Evolutionary conservation across 2,113 vertebrate genomes (phyloP), one percentile per base, ranked within the genome.

Genomic region (Pelobates fuscus): DNA sequence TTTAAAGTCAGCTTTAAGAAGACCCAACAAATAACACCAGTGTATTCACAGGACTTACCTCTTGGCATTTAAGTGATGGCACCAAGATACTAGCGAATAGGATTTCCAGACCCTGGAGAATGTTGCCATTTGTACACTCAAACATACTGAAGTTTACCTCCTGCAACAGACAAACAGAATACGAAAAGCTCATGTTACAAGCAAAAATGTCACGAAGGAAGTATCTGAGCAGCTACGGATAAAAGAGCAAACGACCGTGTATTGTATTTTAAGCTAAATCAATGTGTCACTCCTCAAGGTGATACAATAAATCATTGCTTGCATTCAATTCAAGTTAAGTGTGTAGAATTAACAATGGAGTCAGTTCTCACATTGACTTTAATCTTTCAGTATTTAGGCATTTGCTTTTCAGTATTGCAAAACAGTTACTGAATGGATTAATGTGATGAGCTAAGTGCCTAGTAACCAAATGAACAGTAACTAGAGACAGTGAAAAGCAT

Each of bases 71-170:
- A 59, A 94, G 88, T 10, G 88, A 85, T 8, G 91, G 92, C 71
- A 92, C 41, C 86, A 91, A 86, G 74, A 92, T 32, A 32, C 86
- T 78, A n/a, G 88, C 83, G 77, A 94, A 78, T 63, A 94, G 86
- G 20, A 82, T 83, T 70, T 94, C 91, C 78, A 94, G 32, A 1
- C 87, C 84, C 58, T 82, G 83, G 41, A 94, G 85, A 32, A 94
- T 72, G 79, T 80, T 82, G 55, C 88, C 87, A 10, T 83, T 80
- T 27, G 70, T 69, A 78, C 93, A 87, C 63, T 91, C 86, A 78
- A 94, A 77, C 78, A 85, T 66, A 17, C 86, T 88, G 69, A 94
- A 92, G 84, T 87, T 88, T 78, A 94, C 86, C 64, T 91, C 91
- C 93, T 94, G 75, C 0, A 77, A 0, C 59, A 65, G 79, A 67